Evolutionary conservation across 1,140 invertebrate genomes (phyloP).

Genomic region (Pinna nobilis): DNA sequence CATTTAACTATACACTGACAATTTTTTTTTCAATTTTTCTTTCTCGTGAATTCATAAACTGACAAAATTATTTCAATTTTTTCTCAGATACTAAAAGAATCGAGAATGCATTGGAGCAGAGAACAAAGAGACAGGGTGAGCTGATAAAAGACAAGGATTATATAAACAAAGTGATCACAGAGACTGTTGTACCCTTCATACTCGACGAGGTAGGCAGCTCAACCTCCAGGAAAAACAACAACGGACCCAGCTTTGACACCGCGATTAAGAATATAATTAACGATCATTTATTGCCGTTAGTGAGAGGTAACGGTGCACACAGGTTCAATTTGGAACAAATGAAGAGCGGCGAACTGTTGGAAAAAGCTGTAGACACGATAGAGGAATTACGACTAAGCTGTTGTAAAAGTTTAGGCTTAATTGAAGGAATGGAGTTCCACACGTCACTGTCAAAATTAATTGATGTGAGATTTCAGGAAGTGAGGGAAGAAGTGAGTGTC

Average conservation of each 20-base stretch:
- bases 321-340: constrained; percentile 27
- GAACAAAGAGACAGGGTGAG: constrained; percentile 34
- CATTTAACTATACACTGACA: too few relatives aligned
- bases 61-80: background rate
- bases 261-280: constrained; percentile 35
- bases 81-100: constrained; percentile 37
- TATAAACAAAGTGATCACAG: constrained; percentile 29
- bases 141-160: constrained; percentile 40
- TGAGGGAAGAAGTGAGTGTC: constrained; percentile 21
- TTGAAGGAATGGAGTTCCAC: constrained; percentile 8
- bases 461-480: constrained; percentile 14
- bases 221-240: background rate
- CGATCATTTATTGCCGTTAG: constrained; percentile 36
- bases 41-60: too few relatives aligned
- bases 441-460: constrained; percentile 14
- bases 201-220: constrained; percentile 22
- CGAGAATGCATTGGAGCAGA: constrained; percentile 35
- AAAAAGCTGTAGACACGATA: constrained; percentile 37
- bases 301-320: constrained; percentile 8
- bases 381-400: constrained; percentile 29
- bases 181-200: constrained; percentile 34
- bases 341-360: constrained; percentile 11
- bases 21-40: too few relatives aligned
- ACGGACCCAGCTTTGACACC: constrained; percentile 25
- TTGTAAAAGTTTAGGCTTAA: constrained; percentile 24